phyloP scores from a whole-genome alignment of 2,888 invertebrate genomes.

The Drosophila histrio region DNA sequence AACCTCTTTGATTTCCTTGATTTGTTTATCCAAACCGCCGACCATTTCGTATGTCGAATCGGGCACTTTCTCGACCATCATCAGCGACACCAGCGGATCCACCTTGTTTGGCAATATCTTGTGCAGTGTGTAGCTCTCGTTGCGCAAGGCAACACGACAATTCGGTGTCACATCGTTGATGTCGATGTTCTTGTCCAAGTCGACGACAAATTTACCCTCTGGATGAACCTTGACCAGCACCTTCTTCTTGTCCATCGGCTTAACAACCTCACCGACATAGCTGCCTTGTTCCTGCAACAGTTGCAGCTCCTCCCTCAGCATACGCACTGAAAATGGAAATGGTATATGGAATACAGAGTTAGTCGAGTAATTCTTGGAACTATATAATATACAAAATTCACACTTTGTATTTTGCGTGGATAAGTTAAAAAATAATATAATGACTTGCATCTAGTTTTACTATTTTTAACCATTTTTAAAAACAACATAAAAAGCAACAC shows the following conservation, averaged over 20 bases:
- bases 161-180: slow-evolving; percentile 99
- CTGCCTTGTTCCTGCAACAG: slow-evolving; percentile 98
- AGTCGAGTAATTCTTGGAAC: no score
- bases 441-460: no score
- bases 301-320: slow-evolving; percentile 98
- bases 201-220: slow-evolving; percentile 99
- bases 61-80: slow-evolving; percentile 99
- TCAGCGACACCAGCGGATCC: slow-evolving; percentile 98
- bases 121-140: slow-evolving; percentile 99
- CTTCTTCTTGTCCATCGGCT: slow-evolving; percentile 99
- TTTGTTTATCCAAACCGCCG: slow-evolving; percentile 99
- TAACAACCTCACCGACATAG: slow-evolving; percentile 99
- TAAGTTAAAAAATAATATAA: no score
- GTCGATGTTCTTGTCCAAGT: slow-evolving; percentile 99
- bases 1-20: slow-evolving; percentile 99
- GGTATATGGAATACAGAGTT: slow-evolving; percentile 59
- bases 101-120: slow-evolving; percentile 99
- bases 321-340: slow-evolving; percentile 89
- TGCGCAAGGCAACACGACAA: slow-evolving; percentile 97
- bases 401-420: no score
- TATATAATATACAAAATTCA: no score
- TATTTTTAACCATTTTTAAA: no score
- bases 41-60: slow-evolving; percentile 99
- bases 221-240: slow-evolving; percentile 99
- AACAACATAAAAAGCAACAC: no score